A percentile compares a stretch with the other conserved stretches of the same genome.
These are phyloP conservation scores for Melanerpes formicivorus DNA, from an alignment of 2,113 vertebrate species.

Conservation along the genomic window DNA sequence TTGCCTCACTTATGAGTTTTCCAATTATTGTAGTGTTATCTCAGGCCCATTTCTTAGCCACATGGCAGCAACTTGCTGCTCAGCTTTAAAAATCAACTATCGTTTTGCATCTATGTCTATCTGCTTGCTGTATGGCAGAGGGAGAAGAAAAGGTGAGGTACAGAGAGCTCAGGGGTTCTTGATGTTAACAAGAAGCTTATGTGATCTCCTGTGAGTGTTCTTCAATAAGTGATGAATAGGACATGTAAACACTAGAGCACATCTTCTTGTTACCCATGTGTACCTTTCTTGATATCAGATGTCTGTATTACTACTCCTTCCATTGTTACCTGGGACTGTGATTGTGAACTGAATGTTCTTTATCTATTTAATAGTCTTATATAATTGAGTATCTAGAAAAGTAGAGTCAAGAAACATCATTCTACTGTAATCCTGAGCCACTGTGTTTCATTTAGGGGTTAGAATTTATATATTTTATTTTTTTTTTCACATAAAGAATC, in stretches of 20 bases:
- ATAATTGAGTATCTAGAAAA: slow-evolving; percentile 20
- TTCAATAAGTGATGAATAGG: slow-evolving; percentile 65
- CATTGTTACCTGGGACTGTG: slow-evolving; percentile 47
- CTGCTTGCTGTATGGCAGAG: background rate
- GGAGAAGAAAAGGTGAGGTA: background rate
- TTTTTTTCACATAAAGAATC: background rate
- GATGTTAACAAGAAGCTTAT: background rate
- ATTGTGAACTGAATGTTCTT: slow-evolving; percentile 37
- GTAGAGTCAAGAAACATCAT: background rate
- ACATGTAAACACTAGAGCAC: slow-evolving; percentile 44
- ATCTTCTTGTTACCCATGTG: slow-evolving; percentile 37
- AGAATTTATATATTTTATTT: background rate
- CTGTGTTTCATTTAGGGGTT: background rate
- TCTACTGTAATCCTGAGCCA: background rate
- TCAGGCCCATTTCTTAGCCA: background rate
- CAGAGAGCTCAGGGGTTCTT: background rate
- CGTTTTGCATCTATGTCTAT: background rate
- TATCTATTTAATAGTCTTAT: slow-evolving; percentile 47
- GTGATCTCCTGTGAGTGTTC: slow-evolving; percentile 48
- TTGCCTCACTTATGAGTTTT: background rate
- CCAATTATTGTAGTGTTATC: background rate
- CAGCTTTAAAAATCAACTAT: background rate
- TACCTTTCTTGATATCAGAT: slow-evolving; percentile 34
- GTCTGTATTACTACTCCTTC: slow-evolving; percentile 38
- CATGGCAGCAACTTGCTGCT: background rate